phyloP scores from a whole-genome alignment of 2,113 vertebrate genomes.

The Platycercus adscitus region DNA sequence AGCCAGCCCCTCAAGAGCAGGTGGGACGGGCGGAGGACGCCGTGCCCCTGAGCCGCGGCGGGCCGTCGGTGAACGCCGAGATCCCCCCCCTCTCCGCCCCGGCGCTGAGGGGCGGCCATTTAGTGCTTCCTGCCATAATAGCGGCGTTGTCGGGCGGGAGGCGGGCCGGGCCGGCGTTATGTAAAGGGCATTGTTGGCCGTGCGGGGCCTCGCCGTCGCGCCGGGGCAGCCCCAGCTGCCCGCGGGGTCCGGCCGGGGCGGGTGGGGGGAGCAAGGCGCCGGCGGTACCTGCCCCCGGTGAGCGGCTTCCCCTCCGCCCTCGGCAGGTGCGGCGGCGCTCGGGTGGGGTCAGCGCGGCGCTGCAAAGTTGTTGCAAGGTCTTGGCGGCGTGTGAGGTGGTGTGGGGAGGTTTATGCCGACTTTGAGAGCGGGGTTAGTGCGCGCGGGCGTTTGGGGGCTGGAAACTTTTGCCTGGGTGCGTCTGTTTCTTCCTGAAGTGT shows the following conservation, averaged over 20 bases:
- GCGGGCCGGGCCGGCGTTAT: slow-evolving; percentile 63
- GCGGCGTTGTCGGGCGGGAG: slow-evolving; percentile 71
- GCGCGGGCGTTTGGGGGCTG: neutral
- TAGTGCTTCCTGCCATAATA: slow-evolving; percentile 61
- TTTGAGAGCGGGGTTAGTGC: neutral
- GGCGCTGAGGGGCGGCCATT: slow-evolving; percentile 48
- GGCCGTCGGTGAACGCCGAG: neutral
- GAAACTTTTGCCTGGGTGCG: slow-evolving; percentile 16
- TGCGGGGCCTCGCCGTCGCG: slow-evolving; percentile 9
- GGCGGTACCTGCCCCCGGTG: neutral
- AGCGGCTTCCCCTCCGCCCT: neutral
- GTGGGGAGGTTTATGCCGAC: neutral
- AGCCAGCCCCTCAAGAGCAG: slow-evolving; percentile 93
- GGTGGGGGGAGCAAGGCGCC: neutral
- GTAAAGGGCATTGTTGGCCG: slow-evolving; percentile 76
- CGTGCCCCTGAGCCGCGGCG: neutral
- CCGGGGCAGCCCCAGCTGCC: neutral
- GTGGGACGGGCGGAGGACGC: slow-evolving; percentile 68
- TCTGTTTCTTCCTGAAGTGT: neutral
- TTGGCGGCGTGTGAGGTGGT: neutral
- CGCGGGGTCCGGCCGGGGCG: neutral
- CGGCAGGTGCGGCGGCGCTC: neutral
- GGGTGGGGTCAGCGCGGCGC: neutral
- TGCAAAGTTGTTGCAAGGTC: neutral
- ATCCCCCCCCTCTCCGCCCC: neutral